phyloP scores from a whole-genome alignment of 2,113 vertebrate genomes.

The Cyprinodon variegatus region DNA sequence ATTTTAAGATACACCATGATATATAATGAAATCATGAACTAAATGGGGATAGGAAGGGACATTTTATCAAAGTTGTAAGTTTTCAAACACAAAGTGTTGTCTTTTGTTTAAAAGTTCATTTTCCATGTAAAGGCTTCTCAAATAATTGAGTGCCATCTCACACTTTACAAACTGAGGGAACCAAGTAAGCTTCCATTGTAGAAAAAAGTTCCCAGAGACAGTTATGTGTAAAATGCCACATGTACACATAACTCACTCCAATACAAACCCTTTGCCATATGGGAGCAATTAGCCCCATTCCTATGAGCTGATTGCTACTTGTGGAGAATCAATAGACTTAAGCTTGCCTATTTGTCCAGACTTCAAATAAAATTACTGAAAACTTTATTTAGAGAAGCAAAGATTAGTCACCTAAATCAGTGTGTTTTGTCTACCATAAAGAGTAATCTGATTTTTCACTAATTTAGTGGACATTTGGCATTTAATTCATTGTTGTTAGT shows the following conservation, averaged over 20 bases:
- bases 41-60: conserved; percentile 2
- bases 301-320: conserved; percentile 51
- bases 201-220: conserved; percentile 40
- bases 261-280: conserved; percentile 53
- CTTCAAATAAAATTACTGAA: background rate
- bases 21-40: conserved; percentile 22
- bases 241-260: conserved; percentile 27
- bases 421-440: conserved; percentile 37
- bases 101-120: conserved; percentile 18
- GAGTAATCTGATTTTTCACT: conserved; percentile 25
- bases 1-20: conserved; percentile 10
- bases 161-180: conserved; percentile 55
- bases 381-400: background rate
- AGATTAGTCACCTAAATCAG: conserved; percentile 28
- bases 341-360: conserved; percentile 13
- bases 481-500: conserved; percentile 51
- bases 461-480: conserved; percentile 33
- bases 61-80: conserved; percentile 32
- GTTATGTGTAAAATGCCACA: conserved; percentile 51
- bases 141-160: conserved; percentile 44
- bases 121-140: conserved; percentile 52
- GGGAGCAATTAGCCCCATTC: conserved; percentile 52
- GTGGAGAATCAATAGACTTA: conserved; percentile 40
- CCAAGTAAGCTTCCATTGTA: conserved; percentile 59
- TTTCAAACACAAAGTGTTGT: conserved; percentile 26